phyloP scores from a whole-genome alignment of 2,888 invertebrate genomes.

The Drosophila peninsularis region DNA sequence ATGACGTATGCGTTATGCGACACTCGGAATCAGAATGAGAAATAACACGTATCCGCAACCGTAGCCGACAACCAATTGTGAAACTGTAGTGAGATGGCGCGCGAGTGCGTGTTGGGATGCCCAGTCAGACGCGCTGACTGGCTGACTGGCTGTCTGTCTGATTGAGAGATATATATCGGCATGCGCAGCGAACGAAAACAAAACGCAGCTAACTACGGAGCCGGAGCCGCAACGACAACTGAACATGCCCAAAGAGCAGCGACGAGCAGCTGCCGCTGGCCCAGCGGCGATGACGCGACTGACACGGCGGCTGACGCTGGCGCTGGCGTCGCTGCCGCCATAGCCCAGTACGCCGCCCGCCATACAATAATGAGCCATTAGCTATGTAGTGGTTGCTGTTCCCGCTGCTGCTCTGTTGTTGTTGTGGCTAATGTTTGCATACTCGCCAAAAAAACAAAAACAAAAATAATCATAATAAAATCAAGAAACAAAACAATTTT shows the following conservation, averaged over 20 bases:
- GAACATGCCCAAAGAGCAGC: conserved; percentile 48
- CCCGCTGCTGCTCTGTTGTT: neutral
- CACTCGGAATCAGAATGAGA: neutral
- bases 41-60: conserved; percentile 39
- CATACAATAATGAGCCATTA: conserved; percentile 60
- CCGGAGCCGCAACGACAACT: conserved; percentile 62
- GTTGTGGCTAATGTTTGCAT: conserved; percentile 20
- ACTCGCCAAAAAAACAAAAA: conserved; percentile 37
- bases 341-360: conserved; percentile 29
- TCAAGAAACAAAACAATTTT: conserved; percentile 10
- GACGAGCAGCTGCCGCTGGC: conserved; percentile 47
- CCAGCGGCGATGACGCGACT: conserved; percentile 42
- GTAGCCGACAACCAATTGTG: conserved; percentile 4
- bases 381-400: conserved; percentile 21
- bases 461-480: neutral
- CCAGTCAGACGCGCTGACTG: conserved; percentile 52
- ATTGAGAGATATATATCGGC: conserved; percentile 55
- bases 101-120: conserved; percentile 47
- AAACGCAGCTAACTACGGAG: conserved; percentile 56
- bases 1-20: conserved; percentile 66
- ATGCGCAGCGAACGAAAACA: conserved; percentile 39
- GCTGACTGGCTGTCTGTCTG: neutral
- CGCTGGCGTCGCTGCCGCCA: conserved; percentile 34
- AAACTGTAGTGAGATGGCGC: conserved; percentile 9
- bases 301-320: conserved; percentile 33